phyloP scores from a whole-genome alignment of 1,140 invertebrate species.

The Papilio aristodemus region DNA sequence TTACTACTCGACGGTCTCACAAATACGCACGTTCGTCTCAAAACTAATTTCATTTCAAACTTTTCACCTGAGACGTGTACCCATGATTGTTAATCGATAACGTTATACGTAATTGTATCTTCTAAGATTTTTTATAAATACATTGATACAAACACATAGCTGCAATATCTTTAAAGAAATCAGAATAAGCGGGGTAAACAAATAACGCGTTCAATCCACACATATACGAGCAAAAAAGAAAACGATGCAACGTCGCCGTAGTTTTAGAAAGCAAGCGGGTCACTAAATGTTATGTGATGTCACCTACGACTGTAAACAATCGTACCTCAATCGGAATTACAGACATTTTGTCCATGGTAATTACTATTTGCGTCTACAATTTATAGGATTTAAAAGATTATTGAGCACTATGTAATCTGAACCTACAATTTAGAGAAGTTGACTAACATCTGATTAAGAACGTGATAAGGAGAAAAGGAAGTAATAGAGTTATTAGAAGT shows the following conservation, averaged over 20 bases:
- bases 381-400: no score
- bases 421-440: no score
- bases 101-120: background rate
- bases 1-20: background rate
- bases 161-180: background rate
- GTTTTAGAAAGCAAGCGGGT: background rate
- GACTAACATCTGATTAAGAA: no score
- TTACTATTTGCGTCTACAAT: no score
- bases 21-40: slow-evolving; percentile 15
- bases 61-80: background rate
- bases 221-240: background rate
- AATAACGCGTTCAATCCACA: background rate
- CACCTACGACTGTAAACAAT: background rate
- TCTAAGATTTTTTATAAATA: background rate
- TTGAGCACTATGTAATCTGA: no score
- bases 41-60: slow-evolving; percentile 11
- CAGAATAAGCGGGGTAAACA: background rate
- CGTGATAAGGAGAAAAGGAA: no score
- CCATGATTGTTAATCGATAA: background rate
- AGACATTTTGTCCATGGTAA: no score
- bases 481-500: no score
- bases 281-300: background rate
- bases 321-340: background rate
- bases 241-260: background rate
- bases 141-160: no score